phyloP scores from a whole-genome alignment of 1,140 invertebrate species.

The Chymomyza costata region DNA sequence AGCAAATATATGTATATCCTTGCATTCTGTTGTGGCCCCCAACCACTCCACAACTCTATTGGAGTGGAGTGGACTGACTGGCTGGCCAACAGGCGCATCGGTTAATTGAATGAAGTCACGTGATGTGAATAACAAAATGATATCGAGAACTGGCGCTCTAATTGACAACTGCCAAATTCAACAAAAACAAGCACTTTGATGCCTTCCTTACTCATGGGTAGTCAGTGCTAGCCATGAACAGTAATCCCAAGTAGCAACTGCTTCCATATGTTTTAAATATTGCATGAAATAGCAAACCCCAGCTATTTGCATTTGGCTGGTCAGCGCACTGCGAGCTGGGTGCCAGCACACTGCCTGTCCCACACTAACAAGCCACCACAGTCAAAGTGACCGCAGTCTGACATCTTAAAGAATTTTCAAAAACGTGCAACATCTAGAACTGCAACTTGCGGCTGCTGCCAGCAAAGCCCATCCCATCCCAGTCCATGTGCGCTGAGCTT shows the following conservation, averaged over 20 bases:
- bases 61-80: conserved; percentile 1
- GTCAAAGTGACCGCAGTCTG: conserved; percentile 72
- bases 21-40: conserved; percentile 17
- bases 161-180: conserved; percentile 39
- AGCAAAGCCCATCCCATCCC: not conserved
- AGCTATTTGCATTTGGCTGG: conserved; percentile 49
- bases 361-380: conserved; percentile 15
- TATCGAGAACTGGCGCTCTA: conserved; percentile 29
- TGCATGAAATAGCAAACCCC: conserved; percentile 45
- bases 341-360: not conserved
- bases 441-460: conserved; percentile 49
- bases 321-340: conserved; percentile 20
- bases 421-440: conserved; percentile 48
- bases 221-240: not conserved
- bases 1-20: too few relatives aligned
- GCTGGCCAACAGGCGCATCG: conserved; percentile 40
- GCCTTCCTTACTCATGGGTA: too few relatives aligned
- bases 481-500: not conserved
- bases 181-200: conserved; percentile 21
- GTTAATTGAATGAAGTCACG: conserved; percentile 75
- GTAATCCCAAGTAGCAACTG: not conserved
- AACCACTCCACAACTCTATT: conserved; percentile 6
- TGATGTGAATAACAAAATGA: conserved; percentile 71
- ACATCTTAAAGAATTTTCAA: conserved; percentile 74
- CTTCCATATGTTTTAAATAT: conserved; percentile 52